Conservation (phyloP, 2,113 vertebrate genomes). For the Astur gentilis region DNA sequence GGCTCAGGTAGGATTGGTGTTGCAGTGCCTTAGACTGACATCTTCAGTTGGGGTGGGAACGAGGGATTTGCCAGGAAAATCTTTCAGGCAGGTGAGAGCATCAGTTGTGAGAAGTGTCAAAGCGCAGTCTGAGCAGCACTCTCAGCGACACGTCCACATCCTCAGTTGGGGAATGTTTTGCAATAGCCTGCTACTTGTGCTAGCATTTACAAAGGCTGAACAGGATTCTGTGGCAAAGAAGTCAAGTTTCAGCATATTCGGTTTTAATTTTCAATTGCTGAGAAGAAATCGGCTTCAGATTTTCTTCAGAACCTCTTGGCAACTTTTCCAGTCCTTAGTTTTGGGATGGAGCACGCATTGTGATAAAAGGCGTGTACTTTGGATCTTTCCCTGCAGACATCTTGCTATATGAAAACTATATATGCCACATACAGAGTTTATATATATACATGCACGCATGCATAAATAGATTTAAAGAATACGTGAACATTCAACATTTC, state of each 20-base stretch:
- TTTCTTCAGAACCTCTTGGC: background rate
- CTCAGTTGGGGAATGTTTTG: background rate
- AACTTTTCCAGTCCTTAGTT: background rate
- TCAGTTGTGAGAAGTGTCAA: too few species aligned
- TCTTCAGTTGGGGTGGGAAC: background rate
- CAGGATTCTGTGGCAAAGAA: background rate
- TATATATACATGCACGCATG: rapidly evolving
- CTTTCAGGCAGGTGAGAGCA: too few species aligned
- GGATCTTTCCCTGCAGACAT: background rate
- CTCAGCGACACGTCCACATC: too few species aligned
- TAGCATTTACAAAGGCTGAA: rapidly evolving
- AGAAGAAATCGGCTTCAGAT: background rate
- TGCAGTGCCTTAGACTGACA: background rate
- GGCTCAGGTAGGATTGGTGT: rapidly evolving
- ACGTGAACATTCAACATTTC: background rate
- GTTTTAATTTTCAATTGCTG: background rate
- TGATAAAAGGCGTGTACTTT: background rate
- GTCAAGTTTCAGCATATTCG: background rate
- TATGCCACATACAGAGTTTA: rapidly evolving
- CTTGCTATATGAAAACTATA: rapidly evolving
- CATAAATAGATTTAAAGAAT: background rate
- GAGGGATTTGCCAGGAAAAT: background rate
- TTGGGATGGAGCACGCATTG: background rate
- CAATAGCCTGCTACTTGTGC: background rate
- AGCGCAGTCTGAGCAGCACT: background rate